phyloP scores from a whole-genome alignment of 2,113 vertebrate species.

The Podiceps cristatus region DNA sequence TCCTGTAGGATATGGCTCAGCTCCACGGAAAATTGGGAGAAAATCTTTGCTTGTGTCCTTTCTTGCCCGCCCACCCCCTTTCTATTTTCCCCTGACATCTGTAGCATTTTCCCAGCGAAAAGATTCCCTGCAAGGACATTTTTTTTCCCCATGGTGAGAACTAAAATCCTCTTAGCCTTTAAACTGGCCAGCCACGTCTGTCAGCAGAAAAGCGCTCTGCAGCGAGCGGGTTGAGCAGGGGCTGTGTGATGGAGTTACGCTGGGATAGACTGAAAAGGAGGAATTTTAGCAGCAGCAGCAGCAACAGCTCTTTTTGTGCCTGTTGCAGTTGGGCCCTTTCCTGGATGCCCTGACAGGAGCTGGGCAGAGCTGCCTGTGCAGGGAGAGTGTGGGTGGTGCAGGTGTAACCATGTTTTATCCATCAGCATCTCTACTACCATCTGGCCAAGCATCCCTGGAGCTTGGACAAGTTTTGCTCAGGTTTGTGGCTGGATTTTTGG shows the following conservation, averaged over 20 bases:
- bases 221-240: not conserved
- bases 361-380: not conserved
- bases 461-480: not conserved
- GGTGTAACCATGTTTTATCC: not conserved
- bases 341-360: not conserved
- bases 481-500: not conserved
- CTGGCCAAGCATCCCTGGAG: not conserved
- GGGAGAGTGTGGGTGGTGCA: not conserved
- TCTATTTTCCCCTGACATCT: not conserved
- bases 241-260: not conserved
- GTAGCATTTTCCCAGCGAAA: not conserved
- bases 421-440: not conserved
- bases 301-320: not conserved
- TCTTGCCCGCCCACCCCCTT: not conserved
- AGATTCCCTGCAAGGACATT: not conserved
- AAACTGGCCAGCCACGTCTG: not conserved
- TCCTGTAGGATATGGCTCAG: not conserved
- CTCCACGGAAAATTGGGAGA: not conserved
- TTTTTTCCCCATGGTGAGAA: not conserved
- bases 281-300: not conserved
- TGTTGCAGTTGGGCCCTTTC: not conserved
- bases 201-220: not conserved
- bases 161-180: constrained; percentile 30
- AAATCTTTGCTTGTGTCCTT: not conserved
- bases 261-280: not conserved